A percentile compares a stretch with the other conserved stretches of the same genome.
Evolutionary conservation across 2,113 vertebrate species (phyloP).

Genomic region (Piaya cayana): DNA sequence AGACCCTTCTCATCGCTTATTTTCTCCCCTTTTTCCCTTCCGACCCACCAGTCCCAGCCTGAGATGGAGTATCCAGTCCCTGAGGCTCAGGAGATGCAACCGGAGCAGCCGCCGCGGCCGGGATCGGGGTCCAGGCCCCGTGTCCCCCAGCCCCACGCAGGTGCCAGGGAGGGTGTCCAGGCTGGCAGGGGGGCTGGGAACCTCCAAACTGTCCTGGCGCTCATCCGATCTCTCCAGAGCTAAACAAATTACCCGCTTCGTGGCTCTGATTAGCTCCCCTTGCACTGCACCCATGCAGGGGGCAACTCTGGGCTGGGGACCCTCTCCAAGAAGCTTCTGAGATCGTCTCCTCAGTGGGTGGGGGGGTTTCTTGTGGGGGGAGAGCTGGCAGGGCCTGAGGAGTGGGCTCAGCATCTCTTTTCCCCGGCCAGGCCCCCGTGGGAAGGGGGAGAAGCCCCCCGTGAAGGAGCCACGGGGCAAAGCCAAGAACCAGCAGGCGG

Average conservation of each 20-base stretch:
- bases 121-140: conserved; percentile 79
- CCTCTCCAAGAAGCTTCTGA: background rate
- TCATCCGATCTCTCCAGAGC: background rate
- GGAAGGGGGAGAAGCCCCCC: conserved; percentile 77
- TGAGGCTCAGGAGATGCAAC: conserved; percentile 77
- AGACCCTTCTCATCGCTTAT: background rate
- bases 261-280: background rate
- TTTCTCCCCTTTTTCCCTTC: background rate
- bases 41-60: conserved; percentile 82
- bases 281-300: fast-evolving
- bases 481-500: conserved; percentile 68
- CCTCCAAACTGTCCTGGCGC: background rate
- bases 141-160: conserved; percentile 81
- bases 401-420: fast-evolving
- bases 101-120: conserved; percentile 54
- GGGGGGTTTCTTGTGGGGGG: fast-evolving
- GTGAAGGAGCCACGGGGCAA: conserved; percentile 75
- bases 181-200: background rate
- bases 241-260: background rate
- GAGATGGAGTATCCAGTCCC: conserved; percentile 84
- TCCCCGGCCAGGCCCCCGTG: conserved; percentile 71
- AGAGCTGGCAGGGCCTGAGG: background rate
- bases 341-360: fast-evolving
- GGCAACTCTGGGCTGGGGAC: background rate
- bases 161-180: conserved; percentile 62